Evolutionary conservation across 2,113 vertebrate genomes (phyloP), one percentile per base, ranked within the genome.

Genomic region (Notiomystis cincta): DNA sequence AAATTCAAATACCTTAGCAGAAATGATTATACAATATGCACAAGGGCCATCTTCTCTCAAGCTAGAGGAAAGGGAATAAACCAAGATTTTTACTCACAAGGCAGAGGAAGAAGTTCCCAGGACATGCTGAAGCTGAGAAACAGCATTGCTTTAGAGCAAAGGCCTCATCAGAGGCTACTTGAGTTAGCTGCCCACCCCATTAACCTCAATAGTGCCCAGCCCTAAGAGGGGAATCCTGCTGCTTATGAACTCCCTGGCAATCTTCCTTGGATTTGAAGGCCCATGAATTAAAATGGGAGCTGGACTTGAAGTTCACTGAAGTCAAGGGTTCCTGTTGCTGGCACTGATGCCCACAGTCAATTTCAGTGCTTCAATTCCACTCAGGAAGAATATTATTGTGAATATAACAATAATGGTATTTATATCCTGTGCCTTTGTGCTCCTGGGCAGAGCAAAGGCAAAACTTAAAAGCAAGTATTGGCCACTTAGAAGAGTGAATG

Each of bases 41-140:
- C 5, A 6, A 23, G 0, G 5, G 2, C 11, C 31, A 22, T 17
- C 35, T 40, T 40, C 10, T 40, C 23, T 18, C 16, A 28, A 2
- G 1, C 9, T 58, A 37, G 4, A 87, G 12, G 16, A 79, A 47
- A 87, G 2, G 11, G 61, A 89, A 25, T 19, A 33, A 61, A 76
- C 1, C 2, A 23, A 70, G 6, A 45, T 30, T 78, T 73, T 71
- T 64, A 94, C 65, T 84, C 15, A 87, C 61, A 84, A 78, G 13
- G 37, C 19, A 67, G 18, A 71, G 27, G 24, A 81, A 30, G 25
- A 61, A 28, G 2, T 6, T 60, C 19, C 30, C 11, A 69, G 10
- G 17, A 54, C 2, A 9, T 23, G 2, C 16, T 51, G 7, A 65
- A 53, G 5, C 11, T 0, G 1, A 11, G 4, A 35, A 89, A 37